phyloP scores from a whole-genome alignment of 2,113 vertebrate species.

The Charadrius vociferus region DNA sequence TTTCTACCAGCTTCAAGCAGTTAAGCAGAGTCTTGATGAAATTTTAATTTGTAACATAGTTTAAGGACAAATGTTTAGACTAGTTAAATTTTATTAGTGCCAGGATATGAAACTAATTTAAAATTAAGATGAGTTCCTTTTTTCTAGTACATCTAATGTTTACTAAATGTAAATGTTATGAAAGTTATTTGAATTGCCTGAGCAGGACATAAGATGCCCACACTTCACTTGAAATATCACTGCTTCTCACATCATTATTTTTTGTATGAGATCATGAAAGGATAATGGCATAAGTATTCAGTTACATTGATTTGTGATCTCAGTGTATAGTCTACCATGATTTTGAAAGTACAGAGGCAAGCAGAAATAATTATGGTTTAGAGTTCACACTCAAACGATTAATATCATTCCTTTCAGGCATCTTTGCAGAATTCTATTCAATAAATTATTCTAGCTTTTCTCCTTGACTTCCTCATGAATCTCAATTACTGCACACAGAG shows the following conservation, averaged over 20 bases:
- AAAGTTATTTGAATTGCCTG: background rate
- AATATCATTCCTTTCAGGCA: background rate
- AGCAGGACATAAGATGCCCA: background rate
- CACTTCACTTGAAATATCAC: background rate
- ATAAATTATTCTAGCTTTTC: background rate
- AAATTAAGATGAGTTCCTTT: background rate
- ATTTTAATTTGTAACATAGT: conserved; percentile 44
- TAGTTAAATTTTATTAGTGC: conserved; percentile 23
- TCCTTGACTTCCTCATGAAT: background rate
- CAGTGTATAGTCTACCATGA: background rate
- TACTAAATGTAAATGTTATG: conserved; percentile 6
- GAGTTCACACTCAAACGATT: background rate
- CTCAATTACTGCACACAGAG: background rate
- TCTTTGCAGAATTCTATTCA: background rate
- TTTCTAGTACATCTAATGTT: background rate
- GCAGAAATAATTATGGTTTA: background rate
- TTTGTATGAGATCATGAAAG: background rate
- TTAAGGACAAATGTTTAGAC: background rate
- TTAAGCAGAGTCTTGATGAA: background rate
- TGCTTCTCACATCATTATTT: background rate
- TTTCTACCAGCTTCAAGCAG: background rate
- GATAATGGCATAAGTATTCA: background rate
- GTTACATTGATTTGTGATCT: background rate
- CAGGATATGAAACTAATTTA: conserved; percentile 18
- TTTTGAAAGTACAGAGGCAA: background rate